phyloP scores from a whole-genome alignment of 1,140 invertebrate species.

The Drosophila azteca region DNA sequence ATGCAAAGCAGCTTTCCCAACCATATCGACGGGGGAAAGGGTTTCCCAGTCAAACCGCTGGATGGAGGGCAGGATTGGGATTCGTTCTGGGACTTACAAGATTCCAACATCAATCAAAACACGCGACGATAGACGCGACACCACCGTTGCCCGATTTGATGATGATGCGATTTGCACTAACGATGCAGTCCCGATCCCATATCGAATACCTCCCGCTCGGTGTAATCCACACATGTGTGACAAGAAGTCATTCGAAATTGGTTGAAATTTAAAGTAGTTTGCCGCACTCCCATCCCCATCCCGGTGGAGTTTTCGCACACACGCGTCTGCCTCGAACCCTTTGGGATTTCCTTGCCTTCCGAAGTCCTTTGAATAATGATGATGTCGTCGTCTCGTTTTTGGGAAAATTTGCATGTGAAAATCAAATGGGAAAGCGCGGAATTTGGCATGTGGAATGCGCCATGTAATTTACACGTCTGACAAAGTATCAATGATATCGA shows the following conservation, averaged over 20 bases:
- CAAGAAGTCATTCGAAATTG: slow-evolving; percentile 78
- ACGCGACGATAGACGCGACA: slow-evolving; percentile 32
- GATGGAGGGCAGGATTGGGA: slow-evolving; percentile 33
- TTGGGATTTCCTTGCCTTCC: slow-evolving; percentile 65
- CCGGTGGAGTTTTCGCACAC: slow-evolving; percentile 15
- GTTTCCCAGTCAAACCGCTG: slow-evolving; percentile 56
- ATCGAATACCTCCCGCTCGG: not conserved
- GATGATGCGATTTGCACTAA: slow-evolving; percentile 79
- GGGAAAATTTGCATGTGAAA: slow-evolving; percentile 73
- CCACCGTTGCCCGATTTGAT: slow-evolving; percentile 28
- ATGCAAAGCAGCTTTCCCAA: slow-evolving; percentile 43
- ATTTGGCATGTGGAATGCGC: slow-evolving; percentile 75
- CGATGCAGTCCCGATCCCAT: slow-evolving; percentile 58
- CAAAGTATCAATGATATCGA: slow-evolving; percentile 81
- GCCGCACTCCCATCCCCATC: slow-evolving; percentile 3
- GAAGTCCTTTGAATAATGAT: slow-evolving; percentile 76
- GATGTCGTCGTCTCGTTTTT: slow-evolving; percentile 49
- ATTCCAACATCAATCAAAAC: slow-evolving; percentile 76
- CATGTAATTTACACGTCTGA: slow-evolving; percentile 81
- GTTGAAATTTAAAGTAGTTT: slow-evolving; percentile 81
- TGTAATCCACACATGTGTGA: slow-evolving; percentile 57
- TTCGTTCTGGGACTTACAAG: slow-evolving; percentile 67
- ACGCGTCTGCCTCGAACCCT: slow-evolving; percentile 57
- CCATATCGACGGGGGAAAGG: slow-evolving; percentile 9
- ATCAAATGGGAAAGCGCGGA: slow-evolving; percentile 54